Evolutionary conservation across 2,888 invertebrate genomes (phyloP).

Genomic region (Thumatha senex): DNA sequence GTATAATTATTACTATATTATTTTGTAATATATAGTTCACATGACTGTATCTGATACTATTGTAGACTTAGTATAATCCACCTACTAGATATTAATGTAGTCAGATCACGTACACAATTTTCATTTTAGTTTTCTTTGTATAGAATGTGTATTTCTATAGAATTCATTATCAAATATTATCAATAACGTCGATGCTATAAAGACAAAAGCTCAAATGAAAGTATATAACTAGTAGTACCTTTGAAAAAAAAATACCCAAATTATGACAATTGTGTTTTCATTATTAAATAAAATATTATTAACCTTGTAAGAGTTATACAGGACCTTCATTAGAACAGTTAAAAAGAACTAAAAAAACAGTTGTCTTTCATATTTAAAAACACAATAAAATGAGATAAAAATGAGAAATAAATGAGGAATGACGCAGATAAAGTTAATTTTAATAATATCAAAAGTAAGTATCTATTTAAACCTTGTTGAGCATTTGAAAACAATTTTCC

Average conservation of each 20-base stretch:
- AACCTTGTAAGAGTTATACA: too few relatives aligned
- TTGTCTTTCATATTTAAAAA: slow-evolving; percentile 44
- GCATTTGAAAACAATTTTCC: slow-evolving; percentile 62
- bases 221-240: too few relatives aligned
- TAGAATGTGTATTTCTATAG: too few relatives aligned
- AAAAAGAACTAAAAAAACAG: too few relatives aligned
- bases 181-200: too few relatives aligned
- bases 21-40: slow-evolving; percentile 30
- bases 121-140: not conserved
- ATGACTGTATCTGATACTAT: slow-evolving; percentile 33
- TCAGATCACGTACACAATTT: slow-evolving; percentile 29
- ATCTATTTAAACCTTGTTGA: slow-evolving; percentile 47
- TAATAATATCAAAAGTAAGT: slow-evolving; percentile 37
- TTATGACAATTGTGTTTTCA: too few relatives aligned
- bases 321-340: too few relatives aligned
- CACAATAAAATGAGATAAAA: slow-evolving; percentile 60
- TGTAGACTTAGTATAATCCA: slow-evolving; percentile 17
- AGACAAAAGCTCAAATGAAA: too few relatives aligned
- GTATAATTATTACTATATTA: slow-evolving; percentile 41
- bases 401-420: slow-evolving; percentile 48
- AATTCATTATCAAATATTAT: too few relatives aligned
- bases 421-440: slow-evolving; percentile 50
- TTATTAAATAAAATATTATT: too few relatives aligned
- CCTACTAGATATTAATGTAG: slow-evolving; percentile 19
- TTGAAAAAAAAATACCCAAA: too few relatives aligned